Base-by-base conservation (phyloP, 2,113 vertebrate species). In the Heterocephalus glaber region DNA sequence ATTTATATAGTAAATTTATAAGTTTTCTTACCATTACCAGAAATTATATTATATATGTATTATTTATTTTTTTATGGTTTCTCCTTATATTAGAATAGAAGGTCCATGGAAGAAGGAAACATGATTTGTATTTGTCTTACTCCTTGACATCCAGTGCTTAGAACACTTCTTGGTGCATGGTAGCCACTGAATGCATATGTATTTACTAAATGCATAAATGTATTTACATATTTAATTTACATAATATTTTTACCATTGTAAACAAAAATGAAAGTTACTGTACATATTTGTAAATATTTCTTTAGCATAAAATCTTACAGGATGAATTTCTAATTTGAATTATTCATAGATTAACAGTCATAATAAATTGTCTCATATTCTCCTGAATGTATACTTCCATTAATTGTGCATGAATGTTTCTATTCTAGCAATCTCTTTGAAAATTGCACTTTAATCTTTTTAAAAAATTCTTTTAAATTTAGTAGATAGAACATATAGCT, bases 401-500 rank as follows among this genome's bases (percentile, higher is more conserved):
- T 81, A 80, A 2, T 65, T 70, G 33, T 92, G 6, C 35, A 38
- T 87, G 35, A 68, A 11, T 24, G 28, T 82, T 65, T 76, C n/a
- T 86, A 20, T 44, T 56, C 35, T 84, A 61, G 38, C 13, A 66
- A 52, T 92, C 24, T 58, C 58, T 82, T 49, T 61, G 19, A 86
- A 90, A 89, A 82, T 82, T 92, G 7, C 47, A 72, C 56, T 90
- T 96, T 84, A 93, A 22, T 52, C 58, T 90, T 70, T 63, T 47
- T 30, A 60, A 92, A 77, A 86, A 95, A 52, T 33, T 0, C 12
- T 87, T 84, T 96, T 80, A 74, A 88, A 85, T 24, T 65, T 81
- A 88, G 35, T 84, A 26, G 12, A 12, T 47, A 44, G 19, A 83
- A 92, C 56, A 12, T 92, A 56, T 86, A n/a, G 58, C 44, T 70